Evolutionary conservation across 2,797 vertebrate genomes (phyloP).

Genomic region (Lerista edwardsae): DNA sequence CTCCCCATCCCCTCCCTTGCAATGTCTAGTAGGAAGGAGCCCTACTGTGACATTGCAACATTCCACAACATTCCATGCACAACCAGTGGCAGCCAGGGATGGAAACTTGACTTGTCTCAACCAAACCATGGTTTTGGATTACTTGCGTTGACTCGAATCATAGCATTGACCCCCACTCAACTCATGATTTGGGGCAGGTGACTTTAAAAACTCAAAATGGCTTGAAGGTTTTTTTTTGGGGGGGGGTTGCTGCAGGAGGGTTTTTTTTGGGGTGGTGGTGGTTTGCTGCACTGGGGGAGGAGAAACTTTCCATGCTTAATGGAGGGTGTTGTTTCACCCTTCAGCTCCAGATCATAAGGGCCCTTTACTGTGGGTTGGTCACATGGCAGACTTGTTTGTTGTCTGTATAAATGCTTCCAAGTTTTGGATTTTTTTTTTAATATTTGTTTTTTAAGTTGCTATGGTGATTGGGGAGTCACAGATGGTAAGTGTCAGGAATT

Average conservation of each 20-base stretch:
- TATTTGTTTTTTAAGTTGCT: conserved; percentile 77
- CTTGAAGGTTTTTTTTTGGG: too few species aligned
- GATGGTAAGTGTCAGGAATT: conserved; percentile 76
- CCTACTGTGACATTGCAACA: background rate
- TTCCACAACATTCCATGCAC: background rate
- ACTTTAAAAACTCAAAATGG: too few species aligned
- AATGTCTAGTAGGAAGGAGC: background rate
- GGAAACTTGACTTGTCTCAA: background rate
- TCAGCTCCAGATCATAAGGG: conserved; percentile 32
- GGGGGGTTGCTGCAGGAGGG: too few species aligned
- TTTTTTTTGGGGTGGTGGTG: too few species aligned
- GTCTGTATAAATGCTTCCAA: conserved; percentile 73
- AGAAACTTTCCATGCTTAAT: too few species aligned
- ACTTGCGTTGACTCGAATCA: too few species aligned
- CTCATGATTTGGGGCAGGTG: too few species aligned
- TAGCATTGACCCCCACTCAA: too few species aligned
- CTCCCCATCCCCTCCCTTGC: background rate
- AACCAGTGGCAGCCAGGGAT: background rate
- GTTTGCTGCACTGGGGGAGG: too few species aligned
- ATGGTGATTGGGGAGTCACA: conserved; percentile 69
- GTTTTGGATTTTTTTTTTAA: conserved; percentile 72
- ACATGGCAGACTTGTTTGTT: conserved; percentile 70
- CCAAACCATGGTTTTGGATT: too few species aligned
- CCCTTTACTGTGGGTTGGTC: conserved; percentile 53
- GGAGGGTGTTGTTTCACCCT: background rate